Base-by-base conservation (phyloP, 2,113 vertebrate species). In the Perca fluviatilis region DNA sequence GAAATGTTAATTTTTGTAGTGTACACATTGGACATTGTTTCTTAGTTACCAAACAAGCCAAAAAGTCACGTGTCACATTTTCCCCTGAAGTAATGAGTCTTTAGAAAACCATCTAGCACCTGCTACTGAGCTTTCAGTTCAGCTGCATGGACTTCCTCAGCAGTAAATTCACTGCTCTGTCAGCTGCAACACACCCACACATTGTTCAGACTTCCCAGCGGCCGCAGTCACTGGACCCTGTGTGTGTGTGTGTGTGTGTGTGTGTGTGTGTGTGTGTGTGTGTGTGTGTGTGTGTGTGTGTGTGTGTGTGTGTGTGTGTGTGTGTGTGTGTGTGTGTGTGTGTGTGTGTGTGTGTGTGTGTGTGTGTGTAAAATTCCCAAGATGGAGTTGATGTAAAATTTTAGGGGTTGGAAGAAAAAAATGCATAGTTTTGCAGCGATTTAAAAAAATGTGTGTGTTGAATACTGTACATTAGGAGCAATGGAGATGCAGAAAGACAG, bases 121-220 rank as follows among this genome's bases (percentile, higher is more conserved):
- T 88, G 83, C 85, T 72, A 1, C 78, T 36, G 73, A 76, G 61
- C 51, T 46, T 23, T 64, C 14, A 43, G 47, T 77, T 86, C 79
- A 77, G 72, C 67, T 53, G 68, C 66, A 79, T 23, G 68, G n/a
- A 57, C 53, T 1, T 77, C 21, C 11, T 69, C 64, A 54, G 77
- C 73, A 70, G 72, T 76, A 80, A 79, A 89, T 85, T 33, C 50
- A 63, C 30, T 14, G 21, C 43, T 57, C 56, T 71, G 86, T 86
- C 81, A 69, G 58, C 18, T 46, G 47, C 33, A 74, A 62, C 75
- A 78, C 80, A 61, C 83, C 36, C 80, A 65, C 74, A 71, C 74
- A 33, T 68, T 86, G 75, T 88, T 50, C 65, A 27, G 15, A 69
- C 56, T 60, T 77, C 69, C 19, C 21, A 67, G 62, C 47, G 51